Evolutionary conservation across 2,113 vertebrate species (phyloP).

Genomic region (Ornithorhynchus anatinus): DNA sequence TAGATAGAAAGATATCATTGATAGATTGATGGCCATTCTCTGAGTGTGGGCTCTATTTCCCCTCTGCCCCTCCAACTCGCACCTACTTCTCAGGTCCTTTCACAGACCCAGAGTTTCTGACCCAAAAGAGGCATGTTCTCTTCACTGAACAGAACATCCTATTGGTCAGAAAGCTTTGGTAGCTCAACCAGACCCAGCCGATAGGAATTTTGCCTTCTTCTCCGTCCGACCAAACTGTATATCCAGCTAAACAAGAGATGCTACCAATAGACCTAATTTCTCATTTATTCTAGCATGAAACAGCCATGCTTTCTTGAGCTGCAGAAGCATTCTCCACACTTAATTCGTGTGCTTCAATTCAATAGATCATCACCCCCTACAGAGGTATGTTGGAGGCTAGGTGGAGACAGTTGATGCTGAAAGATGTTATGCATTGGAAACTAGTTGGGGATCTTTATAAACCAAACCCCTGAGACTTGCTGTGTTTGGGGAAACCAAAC

Average conservation of each 20-base stretch:
- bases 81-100: no score
- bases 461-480: no score
- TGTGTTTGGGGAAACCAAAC: no score
- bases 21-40: no score
- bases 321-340: conserved; percentile 2
- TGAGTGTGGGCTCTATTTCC: no score
- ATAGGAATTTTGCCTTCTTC: not conserved
- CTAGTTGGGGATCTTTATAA: no score
- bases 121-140: no score
- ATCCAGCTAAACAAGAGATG: not conserved
- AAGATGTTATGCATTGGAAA: not conserved
- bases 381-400: not conserved
- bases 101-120: no score
- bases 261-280: not conserved
- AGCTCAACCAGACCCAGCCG: not conserved
- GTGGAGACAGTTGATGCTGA: conserved; percentile 11
- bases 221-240: not conserved
- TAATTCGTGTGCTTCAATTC: not conserved
- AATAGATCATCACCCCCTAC: not conserved
- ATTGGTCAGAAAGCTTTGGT: no score
- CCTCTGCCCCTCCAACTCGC: no score
- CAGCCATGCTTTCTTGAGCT: not conserved
- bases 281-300: not conserved
- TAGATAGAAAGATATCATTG: no score
- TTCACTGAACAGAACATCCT: no score